Evolutionary conservation across 2,888 invertebrate genomes (phyloP).

Genomic region (Schizotus pectinicornis): DNA sequence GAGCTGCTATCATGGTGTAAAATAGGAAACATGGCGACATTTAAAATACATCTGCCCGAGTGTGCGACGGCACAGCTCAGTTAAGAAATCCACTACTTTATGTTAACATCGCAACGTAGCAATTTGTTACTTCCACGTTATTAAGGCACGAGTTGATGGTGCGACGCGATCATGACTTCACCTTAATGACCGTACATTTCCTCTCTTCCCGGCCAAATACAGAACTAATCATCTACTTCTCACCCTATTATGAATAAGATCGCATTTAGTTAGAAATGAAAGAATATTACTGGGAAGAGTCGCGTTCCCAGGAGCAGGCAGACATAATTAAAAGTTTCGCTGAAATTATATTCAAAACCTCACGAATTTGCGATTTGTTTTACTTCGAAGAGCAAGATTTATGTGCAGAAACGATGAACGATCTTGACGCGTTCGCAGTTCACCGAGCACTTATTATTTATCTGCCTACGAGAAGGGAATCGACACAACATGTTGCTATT

Average conservation of each 20-base stretch:
- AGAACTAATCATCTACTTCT: constrained; percentile 40
- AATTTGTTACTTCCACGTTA: constrained; percentile 48
- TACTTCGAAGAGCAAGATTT: too few relatives aligned
- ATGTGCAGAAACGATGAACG: too few relatives aligned
- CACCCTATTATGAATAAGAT: constrained; percentile 37
- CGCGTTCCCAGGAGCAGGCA: too few relatives aligned
- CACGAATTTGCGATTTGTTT: too few relatives aligned
- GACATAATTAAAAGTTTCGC: too few relatives aligned
- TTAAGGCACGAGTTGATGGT: constrained; percentile 43
- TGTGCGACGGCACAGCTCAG: constrained; percentile 20
- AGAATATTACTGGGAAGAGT: too few relatives aligned
- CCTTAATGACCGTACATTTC: constrained; percentile 40
- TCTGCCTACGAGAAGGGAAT: too few relatives aligned
- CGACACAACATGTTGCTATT: too few relatives aligned
- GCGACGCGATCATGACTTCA: constrained; percentile 36
- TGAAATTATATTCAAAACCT: too few relatives aligned
- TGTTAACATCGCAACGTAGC: constrained; percentile 37
- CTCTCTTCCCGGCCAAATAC: constrained; percentile 34
- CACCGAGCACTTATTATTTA: too few relatives aligned
- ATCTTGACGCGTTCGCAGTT: too few relatives aligned
- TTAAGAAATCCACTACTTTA: constrained; percentile 25
- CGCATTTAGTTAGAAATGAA: constrained; percentile 25
- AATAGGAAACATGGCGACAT: constrained; percentile 4
- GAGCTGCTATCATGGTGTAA: constrained; percentile 1
- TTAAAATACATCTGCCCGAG: constrained; percentile 24